Conservation (phyloP, 1,140 invertebrate species). For the Myzus persicae region DNA sequence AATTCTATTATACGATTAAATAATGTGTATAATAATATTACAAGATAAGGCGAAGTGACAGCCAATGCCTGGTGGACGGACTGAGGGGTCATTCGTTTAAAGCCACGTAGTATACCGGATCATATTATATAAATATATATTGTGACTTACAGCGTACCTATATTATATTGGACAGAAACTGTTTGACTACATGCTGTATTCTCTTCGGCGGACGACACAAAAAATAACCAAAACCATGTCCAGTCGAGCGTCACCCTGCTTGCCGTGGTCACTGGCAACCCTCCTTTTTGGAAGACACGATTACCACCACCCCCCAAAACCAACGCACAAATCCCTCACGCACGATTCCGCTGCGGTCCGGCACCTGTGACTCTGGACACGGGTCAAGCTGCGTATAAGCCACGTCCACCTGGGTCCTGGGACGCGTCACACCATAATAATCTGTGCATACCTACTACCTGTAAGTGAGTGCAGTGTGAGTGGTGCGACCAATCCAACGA, state of each 20-base stretch:
- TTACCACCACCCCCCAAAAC: no score
- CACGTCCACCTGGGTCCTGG: neutral
- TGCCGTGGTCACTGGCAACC: neutral
- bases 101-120: neutral
- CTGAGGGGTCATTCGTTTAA: neutral
- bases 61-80: neutral
- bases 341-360: neutral
- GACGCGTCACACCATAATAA: neutral
- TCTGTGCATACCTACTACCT: neutral
- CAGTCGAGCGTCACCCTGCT: neutral
- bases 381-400: neutral
- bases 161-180: neutral
- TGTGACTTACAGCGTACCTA: neutral
- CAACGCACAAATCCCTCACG: neutral
- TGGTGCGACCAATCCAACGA: neutral
- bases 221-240: neutral
- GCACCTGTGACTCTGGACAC: slow-evolving; percentile 22
- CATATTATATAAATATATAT: neutral
- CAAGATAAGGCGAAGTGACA: neutral
- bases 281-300: neutral
- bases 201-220: neutral
- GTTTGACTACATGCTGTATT: neutral
- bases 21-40: neutral
- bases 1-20: neutral
- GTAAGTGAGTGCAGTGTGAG: neutral